Conservation (phyloP, 2,113 vertebrate species). For the Murina feae region DNA sequence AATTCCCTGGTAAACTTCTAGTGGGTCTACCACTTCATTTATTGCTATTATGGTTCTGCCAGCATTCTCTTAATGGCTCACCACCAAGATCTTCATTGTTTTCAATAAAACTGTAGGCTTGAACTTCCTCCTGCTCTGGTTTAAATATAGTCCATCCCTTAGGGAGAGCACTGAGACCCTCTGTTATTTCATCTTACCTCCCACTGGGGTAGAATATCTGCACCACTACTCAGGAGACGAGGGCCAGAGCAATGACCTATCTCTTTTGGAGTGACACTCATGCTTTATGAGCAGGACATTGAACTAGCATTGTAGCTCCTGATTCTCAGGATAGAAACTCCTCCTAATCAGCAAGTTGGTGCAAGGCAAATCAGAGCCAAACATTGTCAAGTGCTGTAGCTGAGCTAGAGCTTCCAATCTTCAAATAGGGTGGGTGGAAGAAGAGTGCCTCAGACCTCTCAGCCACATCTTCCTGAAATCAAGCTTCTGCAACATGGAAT, state of each 20-base stretch:
- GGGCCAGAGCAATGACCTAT: background rate
- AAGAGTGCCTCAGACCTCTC: background rate
- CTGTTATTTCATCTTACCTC: background rate
- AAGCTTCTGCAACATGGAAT: background rate
- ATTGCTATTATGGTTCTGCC: background rate
- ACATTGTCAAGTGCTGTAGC: background rate
- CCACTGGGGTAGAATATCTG: background rate
- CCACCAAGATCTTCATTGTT: background rate
- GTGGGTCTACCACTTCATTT: background rate
- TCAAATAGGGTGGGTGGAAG: fast-evolving
- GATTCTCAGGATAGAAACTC: background rate
- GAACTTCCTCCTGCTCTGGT: background rate
- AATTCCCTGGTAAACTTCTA: background rate
- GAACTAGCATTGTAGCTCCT: background rate
- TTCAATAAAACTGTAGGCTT: background rate
- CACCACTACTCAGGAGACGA: background rate
- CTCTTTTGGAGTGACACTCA: background rate
- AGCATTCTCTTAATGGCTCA: background rate
- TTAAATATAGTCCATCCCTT: background rate
- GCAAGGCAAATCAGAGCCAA: background rate
- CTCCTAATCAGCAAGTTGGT: background rate
- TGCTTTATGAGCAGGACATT: fast-evolving
- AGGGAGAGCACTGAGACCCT: background rate
- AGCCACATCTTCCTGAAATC: background rate
- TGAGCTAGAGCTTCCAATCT: background rate